A percentile compares a stretch with the other conserved stretches of the same genome.
phyloP scores from a whole-genome alignment of 2,113 vertebrate species.

The Phyllostomus hastatus region DNA sequence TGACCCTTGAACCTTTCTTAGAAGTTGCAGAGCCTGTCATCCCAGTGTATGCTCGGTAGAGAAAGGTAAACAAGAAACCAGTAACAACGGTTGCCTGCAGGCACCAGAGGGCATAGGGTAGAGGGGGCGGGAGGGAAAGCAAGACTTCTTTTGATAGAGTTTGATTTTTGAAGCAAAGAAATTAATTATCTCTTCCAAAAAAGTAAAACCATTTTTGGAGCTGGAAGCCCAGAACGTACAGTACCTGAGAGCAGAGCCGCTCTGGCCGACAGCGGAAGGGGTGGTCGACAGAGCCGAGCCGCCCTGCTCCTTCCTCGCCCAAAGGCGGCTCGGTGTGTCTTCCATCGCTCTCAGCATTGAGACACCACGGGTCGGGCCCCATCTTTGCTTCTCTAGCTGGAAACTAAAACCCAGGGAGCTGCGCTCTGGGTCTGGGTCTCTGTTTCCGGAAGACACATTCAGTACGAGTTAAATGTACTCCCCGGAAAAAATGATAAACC shows the following conservation, averaged over 20 bases:
- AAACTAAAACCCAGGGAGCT: background rate
- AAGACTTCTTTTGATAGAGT: background rate
- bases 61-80: background rate
- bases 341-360: background rate
- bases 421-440: background rate
- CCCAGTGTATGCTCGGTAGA: background rate
- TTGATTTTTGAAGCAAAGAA: background rate
- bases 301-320: accelerated
- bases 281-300: too few species aligned
- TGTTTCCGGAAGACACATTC: background rate
- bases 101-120: accelerated
- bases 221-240: background rate
- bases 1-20: background rate
- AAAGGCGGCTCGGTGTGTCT: accelerated
- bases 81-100: background rate
- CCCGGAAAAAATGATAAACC: conserved; percentile 51
- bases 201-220: background rate
- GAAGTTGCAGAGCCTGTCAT: background rate
- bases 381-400: background rate
- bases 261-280: accelerated
- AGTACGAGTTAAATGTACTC: background rate
- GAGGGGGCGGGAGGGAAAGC: background rate
- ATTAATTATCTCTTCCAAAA: background rate
- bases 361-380: accelerated
- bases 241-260: background rate